phyloP scores from a whole-genome alignment of 2,113 vertebrate species.

The Menura novaehollandiae region DNA sequence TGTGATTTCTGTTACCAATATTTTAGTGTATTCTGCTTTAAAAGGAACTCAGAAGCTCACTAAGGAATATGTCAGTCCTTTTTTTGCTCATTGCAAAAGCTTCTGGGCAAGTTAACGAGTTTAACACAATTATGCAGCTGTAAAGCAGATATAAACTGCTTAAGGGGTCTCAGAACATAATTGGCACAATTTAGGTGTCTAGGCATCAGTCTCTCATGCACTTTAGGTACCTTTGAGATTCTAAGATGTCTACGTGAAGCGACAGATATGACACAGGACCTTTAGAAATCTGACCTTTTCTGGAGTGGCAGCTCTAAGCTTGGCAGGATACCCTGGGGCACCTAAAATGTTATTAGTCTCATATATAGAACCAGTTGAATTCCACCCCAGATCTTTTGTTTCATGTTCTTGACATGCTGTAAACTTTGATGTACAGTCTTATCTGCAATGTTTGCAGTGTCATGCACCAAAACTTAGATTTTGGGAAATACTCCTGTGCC shows the following conservation, averaged over 20 bases:
- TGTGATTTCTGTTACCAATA: neutral
- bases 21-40: neutral
- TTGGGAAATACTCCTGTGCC: neutral
- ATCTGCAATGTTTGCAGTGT: neutral
- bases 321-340: neutral
- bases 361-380: neutral
- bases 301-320: neutral
- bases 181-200: neutral
- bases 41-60: neutral
- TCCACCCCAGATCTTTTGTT: neutral
- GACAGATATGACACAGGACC: neutral
- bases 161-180: neutral
- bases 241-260: neutral
- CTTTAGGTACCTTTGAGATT: neutral
- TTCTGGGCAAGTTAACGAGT: neutral
- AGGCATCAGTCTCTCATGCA: neutral
- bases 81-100: neutral
- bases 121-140: neutral
- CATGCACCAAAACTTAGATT: neutral
- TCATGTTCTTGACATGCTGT: neutral
- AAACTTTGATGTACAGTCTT: neutral
- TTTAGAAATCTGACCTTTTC: neutral
- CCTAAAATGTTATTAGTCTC: neutral
- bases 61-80: neutral
- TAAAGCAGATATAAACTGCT: constrained; percentile 1